Percentiles rank a stretch among this genome's conserved stretches.
Conservation (phyloP, 2,113 vertebrate species). For the Drymodes brunneopygia region DNA sequence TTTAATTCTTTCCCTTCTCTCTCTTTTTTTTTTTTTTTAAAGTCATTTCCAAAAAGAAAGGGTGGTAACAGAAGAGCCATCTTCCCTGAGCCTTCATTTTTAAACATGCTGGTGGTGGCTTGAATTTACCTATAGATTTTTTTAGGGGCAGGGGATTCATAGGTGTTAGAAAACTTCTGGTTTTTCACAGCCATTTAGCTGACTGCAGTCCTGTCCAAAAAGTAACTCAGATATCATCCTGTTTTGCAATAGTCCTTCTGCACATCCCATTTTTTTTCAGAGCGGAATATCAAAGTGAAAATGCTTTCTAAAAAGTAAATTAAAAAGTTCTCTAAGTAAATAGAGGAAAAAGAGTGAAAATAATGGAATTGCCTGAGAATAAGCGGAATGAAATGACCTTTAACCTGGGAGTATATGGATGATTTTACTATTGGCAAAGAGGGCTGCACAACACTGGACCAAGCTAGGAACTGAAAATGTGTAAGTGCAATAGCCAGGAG, state of each 20-base stretch:
- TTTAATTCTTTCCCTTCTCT: accelerated
- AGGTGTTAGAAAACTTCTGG: background rate
- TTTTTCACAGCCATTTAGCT: background rate
- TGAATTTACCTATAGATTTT: background rate
- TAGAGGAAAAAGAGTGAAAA: background rate
- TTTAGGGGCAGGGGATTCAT: accelerated
- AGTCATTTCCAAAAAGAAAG: background rate
- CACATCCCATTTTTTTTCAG: background rate
- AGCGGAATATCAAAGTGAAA: background rate
- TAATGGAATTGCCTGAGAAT: background rate
- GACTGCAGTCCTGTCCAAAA: background rate
- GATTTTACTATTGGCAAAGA: background rate
- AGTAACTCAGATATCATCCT: background rate
- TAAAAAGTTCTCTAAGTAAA: background rate
- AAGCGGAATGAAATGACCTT: background rate
- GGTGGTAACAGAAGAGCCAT: background rate
- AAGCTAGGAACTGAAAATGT: background rate
- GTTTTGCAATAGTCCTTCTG: background rate
- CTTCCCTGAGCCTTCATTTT: background rate
- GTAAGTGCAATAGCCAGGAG: background rate
- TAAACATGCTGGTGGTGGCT: background rate
- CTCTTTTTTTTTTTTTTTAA: background rate
- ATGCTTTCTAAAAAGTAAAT: background rate
- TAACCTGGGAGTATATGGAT: background rate
- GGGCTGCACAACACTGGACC: background rate